phyloP scores from a whole-genome alignment of 2,888 invertebrate species.

The Hydriomena furcata region DNA sequence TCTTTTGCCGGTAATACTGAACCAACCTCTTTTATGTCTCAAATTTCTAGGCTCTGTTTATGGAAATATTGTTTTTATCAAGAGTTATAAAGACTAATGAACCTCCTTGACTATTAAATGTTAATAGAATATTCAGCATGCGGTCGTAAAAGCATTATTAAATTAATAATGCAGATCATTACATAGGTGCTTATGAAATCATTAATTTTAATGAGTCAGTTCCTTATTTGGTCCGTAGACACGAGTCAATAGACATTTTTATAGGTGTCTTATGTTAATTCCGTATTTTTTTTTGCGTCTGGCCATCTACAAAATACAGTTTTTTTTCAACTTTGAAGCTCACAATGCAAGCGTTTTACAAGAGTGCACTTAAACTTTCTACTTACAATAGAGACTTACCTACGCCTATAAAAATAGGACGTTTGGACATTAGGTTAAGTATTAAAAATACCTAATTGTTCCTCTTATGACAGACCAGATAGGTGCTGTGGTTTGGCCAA shows the following conservation, averaged over 20 bases:
- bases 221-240: conserved; percentile 2
- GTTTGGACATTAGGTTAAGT: no score
- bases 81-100: conserved; percentile 10
- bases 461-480: no score
- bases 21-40: conserved; percentile 33
- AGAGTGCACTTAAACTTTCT: no score
- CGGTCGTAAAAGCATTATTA: conserved; percentile 13
- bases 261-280: no score
- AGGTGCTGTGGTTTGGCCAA: no score
- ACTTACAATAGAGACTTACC: no score
- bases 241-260: conserved; percentile 3
- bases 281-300: no score
- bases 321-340: no score
- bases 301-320: no score
- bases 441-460: no score
- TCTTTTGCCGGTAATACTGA: conserved; percentile 39
- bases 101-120: conserved; percentile 8
- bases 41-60: conserved; percentile 37
- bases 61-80: conserved; percentile 26
- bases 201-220: conserved; percentile 9
- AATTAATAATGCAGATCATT: conserved; percentile 25
- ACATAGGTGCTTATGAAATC: conserved; percentile 12
- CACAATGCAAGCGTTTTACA: no score
- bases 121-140: conserved; percentile 10
- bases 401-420: no score